Base-by-base conservation (phyloP, 1,140 invertebrate genomes). In the Colletes latitarsis region DNA sequence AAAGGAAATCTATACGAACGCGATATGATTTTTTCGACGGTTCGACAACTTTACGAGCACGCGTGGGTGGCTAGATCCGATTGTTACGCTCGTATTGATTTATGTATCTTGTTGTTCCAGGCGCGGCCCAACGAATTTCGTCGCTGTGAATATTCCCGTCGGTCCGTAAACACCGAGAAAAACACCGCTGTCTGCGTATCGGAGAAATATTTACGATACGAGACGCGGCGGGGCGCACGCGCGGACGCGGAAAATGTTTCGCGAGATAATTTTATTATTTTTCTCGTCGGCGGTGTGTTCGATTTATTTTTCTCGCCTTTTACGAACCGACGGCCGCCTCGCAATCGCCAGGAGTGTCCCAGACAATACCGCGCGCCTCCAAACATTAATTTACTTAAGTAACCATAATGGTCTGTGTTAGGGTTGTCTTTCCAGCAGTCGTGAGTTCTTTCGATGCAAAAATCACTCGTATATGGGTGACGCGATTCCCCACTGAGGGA, bases 101-200 rank as follows among this genome's bases (percentile, higher is more conserved):
- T 70, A 6, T 72, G 46, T 52, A 55, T 60, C 49, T 76, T 58
- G 19, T 72, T 72, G 71, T 72, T 55, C 49, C 58, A 78, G 69
- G 15, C 10, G 10, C n/a, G 30, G 67, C 46, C 5, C 14, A 41
- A 52, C 57, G 67, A 52, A 63, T 49, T 53, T 30, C 46, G 6
- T 21, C 19, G 39, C 39, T 72, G 57, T 52, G 71, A 72, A 72
- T 72, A 63, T 72, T 46, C 14, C 30, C 39, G 39, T 6, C 21
- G 46, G 19, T 21, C 8, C 19, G 69, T 49, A 60, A 78, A 78
- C 58, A 63, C 58, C 46, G 46, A 21, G 57, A 41, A 21, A 43
- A 62, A 71, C 66, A 68, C 10, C 52, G 5, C 3, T 3, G 43
- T 3, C 4, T 4, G 3, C 17, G 21, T 17, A 41, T 43, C 4